phyloP scores from a whole-genome alignment of 2,113 vertebrate species.

The Puffinus mauretanicus region DNA sequence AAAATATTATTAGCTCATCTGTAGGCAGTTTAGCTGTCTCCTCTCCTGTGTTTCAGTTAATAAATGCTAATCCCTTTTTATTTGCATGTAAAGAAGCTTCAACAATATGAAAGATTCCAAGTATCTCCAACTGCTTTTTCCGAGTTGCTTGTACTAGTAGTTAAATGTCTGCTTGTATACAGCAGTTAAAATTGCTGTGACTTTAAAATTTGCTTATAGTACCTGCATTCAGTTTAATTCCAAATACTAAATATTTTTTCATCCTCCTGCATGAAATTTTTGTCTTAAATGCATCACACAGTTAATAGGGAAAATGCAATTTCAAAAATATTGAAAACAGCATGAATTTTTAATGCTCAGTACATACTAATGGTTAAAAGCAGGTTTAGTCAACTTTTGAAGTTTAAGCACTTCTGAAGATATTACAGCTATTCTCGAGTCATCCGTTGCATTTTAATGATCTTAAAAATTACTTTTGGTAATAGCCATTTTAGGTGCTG shows the following conservation, averaged over 20 bases:
- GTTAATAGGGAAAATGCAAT: neutral
- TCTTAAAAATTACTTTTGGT: constrained; percentile 21
- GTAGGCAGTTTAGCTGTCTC: neutral
- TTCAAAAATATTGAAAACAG: neutral
- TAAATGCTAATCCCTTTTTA: neutral
- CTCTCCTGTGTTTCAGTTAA: neutral
- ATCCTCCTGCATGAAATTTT: neutral
- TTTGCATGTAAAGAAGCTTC: neutral
- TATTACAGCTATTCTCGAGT: neutral
- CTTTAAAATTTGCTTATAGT: neutral
- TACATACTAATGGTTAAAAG: neutral
- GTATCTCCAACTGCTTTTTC: neutral
- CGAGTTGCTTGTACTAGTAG: neutral
- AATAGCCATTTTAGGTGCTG: neutral
- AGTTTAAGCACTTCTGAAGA: neutral
- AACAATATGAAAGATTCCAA: neutral
- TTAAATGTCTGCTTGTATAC: neutral
- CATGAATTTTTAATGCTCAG: neutral
- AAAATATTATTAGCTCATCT: neutral
- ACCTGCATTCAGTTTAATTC: neutral
- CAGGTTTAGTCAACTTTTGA: neutral
- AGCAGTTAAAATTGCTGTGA: neutral
- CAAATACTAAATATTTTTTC: neutral
- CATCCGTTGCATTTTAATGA: neutral
- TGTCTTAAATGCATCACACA: neutral